Evolutionary conservation across 2,797 vertebrate genomes (phyloP).

Genomic region (Aselliscus stoliczkanus): DNA sequence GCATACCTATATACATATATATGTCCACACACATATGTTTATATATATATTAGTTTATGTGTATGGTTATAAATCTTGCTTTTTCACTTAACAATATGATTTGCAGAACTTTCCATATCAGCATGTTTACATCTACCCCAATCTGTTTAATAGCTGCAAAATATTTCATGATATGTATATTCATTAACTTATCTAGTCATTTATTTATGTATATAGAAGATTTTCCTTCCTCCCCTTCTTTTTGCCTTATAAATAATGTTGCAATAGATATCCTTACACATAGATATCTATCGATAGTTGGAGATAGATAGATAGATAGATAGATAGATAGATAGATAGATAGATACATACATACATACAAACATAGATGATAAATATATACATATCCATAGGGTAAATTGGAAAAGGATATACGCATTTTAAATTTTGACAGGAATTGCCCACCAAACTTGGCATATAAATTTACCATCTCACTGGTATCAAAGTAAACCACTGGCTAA

Average conservation of each 20-base stretch:
- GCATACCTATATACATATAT: not conserved
- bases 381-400: not conserved
- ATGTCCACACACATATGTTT: not conserved
- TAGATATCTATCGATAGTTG: not conserved
- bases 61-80: not conserved
- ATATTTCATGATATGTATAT: not conserved
- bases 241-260: not conserved
- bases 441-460: not conserved
- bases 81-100: not conserved
- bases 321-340: too few species aligned
- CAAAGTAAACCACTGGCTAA: accelerated
- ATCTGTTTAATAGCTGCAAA: not conserved
- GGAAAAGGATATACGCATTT: not conserved
- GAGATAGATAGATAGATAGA: not conserved
- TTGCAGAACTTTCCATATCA: not conserved
- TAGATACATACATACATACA: not conserved
- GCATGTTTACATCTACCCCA: not conserved
- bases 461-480: not conserved
- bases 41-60: not conserved
- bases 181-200: not conserved
- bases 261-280: not conserved
- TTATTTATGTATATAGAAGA: not conserved
- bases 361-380: not conserved
- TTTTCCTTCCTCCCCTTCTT: not conserved
- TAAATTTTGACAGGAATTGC: not conserved